phyloP scores from a whole-genome alignment of 2,113 vertebrate species.

The Clarias macrocephalus region DNA sequence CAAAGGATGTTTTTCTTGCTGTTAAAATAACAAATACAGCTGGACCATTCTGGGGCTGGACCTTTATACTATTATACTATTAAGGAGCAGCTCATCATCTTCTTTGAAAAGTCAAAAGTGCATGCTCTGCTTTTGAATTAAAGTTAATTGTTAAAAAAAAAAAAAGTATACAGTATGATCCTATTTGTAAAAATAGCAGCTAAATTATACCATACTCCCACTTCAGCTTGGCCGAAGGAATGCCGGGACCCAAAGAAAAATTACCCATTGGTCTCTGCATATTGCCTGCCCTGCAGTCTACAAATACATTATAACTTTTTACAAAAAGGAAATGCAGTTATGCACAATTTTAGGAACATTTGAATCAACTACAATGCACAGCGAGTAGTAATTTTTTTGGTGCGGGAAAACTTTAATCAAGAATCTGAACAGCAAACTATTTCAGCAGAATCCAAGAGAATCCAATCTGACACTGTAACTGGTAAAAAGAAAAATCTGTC shows the following conservation, averaged over 20 bases:
- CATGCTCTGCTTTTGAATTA: slow-evolving; percentile 49
- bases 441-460: not conserved
- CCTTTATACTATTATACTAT: slow-evolving; percentile 4
- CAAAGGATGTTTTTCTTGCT: not conserved
- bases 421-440: slow-evolving; percentile 6
- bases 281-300: slow-evolving; percentile 16
- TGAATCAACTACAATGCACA: slow-evolving; percentile 6
- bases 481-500: slow-evolving; percentile 21
- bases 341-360: slow-evolving; percentile 2
- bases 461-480: slow-evolving; percentile 16
- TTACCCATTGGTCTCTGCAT: slow-evolving; percentile 43
- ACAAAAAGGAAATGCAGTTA: not conserved
- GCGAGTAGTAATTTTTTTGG: not conserved
- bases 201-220: slow-evolving; percentile 75
- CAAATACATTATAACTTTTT: slow-evolving; percentile 24
- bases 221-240: slow-evolving; percentile 67
- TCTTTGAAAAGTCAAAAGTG: slow-evolving; percentile 37
- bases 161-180: slow-evolving; percentile 60
- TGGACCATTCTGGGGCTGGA: slow-evolving; percentile 2
- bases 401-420: slow-evolving; percentile 1
- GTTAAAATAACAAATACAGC: slow-evolving; percentile 27
- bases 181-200: slow-evolving; percentile 72
- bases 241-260: slow-evolving; percentile 47
- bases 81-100: not conserved
- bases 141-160: slow-evolving; percentile 11